These are phyloP conservation scores for Poeciliopsis turrubarensis DNA, from an alignment of 2,113 vertebrate genomes.

Conservation along the genomic window DNA sequence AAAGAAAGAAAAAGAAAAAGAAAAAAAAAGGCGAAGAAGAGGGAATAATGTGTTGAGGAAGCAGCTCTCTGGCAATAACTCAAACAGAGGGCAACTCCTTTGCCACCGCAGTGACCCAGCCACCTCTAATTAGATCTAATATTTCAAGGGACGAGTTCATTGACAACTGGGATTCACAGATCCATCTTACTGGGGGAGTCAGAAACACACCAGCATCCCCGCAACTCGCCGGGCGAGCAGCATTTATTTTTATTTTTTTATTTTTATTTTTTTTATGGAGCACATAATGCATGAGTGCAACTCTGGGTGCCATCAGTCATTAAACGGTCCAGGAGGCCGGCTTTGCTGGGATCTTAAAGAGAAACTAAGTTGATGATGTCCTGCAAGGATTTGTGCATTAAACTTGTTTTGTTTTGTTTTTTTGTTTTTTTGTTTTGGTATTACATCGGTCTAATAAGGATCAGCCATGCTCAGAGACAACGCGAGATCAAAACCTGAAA, in stretches of 20 bases:
- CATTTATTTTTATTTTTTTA: too few species aligned
- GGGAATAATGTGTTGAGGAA: conserved; percentile 26
- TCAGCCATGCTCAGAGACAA: background rate
- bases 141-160: conserved; percentile 76
- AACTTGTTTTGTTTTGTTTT: background rate
- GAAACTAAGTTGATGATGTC: background rate
- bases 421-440: background rate
- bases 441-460: background rate
- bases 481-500: background rate
- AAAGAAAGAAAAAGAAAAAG: background rate
- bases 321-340: conserved; percentile 20
- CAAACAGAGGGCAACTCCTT: conserved; percentile 71
- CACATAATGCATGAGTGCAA: background rate
- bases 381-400: background rate
- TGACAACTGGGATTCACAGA: conserved; percentile 72
- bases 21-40: background rate
- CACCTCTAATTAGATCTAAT: conserved; percentile 80
- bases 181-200: conserved; percentile 51
- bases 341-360: conserved; percentile 4
- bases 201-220: conserved; percentile 20
- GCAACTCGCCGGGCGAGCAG: background rate
- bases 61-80: conserved; percentile 68
- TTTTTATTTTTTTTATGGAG: background rate
- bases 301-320: conserved; percentile 1
- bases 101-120: conserved; percentile 72